Evolutionary conservation across 2,888 invertebrate genomes (phyloP), one percentile per base, ranked within the genome.

Genomic region (Lasiommata megera): DNA sequence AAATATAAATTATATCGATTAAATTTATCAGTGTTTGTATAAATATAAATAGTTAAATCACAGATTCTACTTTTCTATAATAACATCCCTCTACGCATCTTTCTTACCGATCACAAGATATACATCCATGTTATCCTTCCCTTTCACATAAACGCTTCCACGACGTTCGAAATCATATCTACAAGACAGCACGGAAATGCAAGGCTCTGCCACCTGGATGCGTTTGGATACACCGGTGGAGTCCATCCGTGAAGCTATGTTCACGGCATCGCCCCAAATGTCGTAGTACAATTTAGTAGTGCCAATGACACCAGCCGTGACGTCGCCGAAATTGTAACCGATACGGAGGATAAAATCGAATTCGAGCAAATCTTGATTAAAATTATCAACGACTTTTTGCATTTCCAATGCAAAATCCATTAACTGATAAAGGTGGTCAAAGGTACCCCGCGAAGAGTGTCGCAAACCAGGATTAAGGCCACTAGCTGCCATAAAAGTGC

Each of bases 201-300:
- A 96, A 56, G 94, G 93, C 71, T 95, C 95, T 11, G 96, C 95
- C 2, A 96, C 93, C 78, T 97, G 97, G 66, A 98, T 96, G 48
- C 95, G 91, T 58, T 97, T 96, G 3, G 95, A 93, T 8, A 98
- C 94, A 0, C 99, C 99, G 0, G 98, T 99, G 0, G 97, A 97
- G 82, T 99, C 99, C 99, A 99, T 99, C 54, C 99, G 92, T 6
- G 97, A 97, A 0, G 99, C 97, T 58, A 99, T 98, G 80, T 99
- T 99, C 0, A 99, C 99, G 0, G 99, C 97, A 80, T 99, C 99
- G 0, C 99, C 99, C 99, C 99, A 99, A 70, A 99, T 99, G 80
- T 99, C 99, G 73, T 98, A 99, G 80, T 97, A 97, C 60, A 99
- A 89, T 77, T 99, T 99, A 1, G 96, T 96, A 6, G 98, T 98